A percentile compares a stretch with the other conserved stretches of the same genome.
phyloP scores from a whole-genome alignment of 2,888 invertebrate genomes.

The Parnassius glacialis region DNA sequence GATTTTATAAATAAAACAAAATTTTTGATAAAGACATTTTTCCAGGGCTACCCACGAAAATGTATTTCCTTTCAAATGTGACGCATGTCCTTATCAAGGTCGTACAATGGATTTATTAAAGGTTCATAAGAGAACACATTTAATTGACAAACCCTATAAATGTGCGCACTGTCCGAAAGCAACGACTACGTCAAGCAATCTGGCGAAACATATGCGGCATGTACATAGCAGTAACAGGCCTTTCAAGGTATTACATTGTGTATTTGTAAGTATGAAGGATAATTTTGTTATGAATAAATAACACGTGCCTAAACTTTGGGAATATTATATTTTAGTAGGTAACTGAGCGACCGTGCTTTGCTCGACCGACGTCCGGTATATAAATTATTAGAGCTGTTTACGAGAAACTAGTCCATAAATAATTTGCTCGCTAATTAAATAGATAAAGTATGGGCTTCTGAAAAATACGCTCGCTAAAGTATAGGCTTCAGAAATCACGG shows the following conservation, averaged over 20 bases:
- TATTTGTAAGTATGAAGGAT: neutral
- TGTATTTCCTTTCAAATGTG: constrained; percentile 69
- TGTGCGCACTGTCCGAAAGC: constrained; percentile 66
- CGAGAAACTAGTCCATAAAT: too few relatives aligned
- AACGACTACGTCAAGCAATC: constrained; percentile 66
- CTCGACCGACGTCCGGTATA: too few relatives aligned
- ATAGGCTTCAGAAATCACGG: too few relatives aligned
- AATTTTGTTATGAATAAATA: too few relatives aligned
- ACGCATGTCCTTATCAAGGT: constrained; percentile 66
- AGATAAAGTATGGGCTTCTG: too few relatives aligned
- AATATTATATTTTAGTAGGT: too few relatives aligned
- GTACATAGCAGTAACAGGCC: constrained; percentile 67
- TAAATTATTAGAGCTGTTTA: too few relatives aligned
- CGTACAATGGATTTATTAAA: constrained; percentile 66
- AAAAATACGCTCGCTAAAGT: too few relatives aligned
- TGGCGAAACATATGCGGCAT: constrained; percentile 68
- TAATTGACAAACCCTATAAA: constrained; percentile 66
- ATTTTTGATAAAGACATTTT: constrained; percentile 7
- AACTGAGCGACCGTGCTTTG: too few relatives aligned
- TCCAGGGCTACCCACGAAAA: constrained; percentile 61
- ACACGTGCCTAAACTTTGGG: too few relatives aligned
- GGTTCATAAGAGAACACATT: constrained; percentile 65
- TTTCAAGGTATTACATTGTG: constrained; percentile 51
- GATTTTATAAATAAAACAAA: neutral
- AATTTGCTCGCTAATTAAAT: too few relatives aligned